phyloP scores from a whole-genome alignment of 2,888 invertebrate species.

The Aromia moschata region DNA sequence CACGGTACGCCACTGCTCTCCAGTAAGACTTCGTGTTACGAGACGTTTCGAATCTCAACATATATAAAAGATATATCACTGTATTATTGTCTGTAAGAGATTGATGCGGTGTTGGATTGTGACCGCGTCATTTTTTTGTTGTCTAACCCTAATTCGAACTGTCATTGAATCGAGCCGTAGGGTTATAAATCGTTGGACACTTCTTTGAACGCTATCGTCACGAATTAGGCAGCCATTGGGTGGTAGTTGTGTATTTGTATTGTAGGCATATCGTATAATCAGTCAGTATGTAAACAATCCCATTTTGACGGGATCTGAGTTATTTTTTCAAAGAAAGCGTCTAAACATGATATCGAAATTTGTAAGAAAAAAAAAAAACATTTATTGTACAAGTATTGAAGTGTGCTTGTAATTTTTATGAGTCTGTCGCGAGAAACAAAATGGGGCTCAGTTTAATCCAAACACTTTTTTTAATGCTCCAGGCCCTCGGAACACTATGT shows the following conservation, averaged over 20 bases:
- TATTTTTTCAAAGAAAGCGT: no score
- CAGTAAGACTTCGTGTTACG: slow-evolving; percentile 51
- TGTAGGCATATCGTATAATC: background rate
- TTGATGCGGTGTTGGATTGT: slow-evolving; percentile 35
- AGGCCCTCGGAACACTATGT: no score
- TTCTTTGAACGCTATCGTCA: background rate
- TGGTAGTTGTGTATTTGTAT: background rate
- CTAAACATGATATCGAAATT: no score
- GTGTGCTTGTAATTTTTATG: no score
- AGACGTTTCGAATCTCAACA: slow-evolving; percentile 48
- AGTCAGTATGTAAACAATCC: background rate
- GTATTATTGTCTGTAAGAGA: slow-evolving; percentile 33
- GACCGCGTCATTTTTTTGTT: slow-evolving; percentile 25
- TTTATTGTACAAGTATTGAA: no score
- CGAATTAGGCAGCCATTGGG: background rate
- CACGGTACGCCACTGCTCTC: no score
- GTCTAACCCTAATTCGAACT: slow-evolving; percentile 26
- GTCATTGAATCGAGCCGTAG: slow-evolving; percentile 24
- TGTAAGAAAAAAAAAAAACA: no score
- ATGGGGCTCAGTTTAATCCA: no score
- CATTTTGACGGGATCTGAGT: no score
- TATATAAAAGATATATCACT: slow-evolving; percentile 41
- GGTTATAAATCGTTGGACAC: slow-evolving; percentile 18
- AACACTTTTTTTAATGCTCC: no score
- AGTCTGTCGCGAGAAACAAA: no score